phyloP scores from a whole-genome alignment of 1,140 invertebrate species.

The Cherax quadricarinatus region DNA sequence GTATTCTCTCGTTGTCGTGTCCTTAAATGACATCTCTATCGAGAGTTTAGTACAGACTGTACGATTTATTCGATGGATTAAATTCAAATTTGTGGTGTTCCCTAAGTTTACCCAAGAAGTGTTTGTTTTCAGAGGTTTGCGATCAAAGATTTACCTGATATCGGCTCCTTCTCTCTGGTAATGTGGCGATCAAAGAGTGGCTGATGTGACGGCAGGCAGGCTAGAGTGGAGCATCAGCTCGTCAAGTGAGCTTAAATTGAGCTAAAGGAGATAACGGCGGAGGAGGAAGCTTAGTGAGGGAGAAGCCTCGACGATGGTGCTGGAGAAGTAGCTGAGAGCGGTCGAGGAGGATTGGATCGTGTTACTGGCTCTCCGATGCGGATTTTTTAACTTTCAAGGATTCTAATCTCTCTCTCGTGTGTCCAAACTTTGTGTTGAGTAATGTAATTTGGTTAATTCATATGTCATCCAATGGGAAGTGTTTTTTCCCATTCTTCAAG shows the following conservation, averaged over 20 bases:
- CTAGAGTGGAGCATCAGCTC: background rate
- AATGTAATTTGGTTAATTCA: no score
- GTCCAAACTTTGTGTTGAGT: background rate
- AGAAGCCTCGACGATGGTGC: slow-evolving; percentile 10
- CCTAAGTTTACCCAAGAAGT: no score
- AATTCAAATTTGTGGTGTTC: no score
- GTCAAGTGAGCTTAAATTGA: slow-evolving; percentile 25
- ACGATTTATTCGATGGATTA: no score
- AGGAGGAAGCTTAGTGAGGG: slow-evolving; percentile 26
- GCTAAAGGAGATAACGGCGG: slow-evolving; percentile 34
- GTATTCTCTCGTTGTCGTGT: no score
- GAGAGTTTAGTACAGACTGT: no score
- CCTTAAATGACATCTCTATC: no score
- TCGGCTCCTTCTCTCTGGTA: background rate
- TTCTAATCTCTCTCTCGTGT: background rate
- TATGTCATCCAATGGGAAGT: no score
- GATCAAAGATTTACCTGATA: background rate
- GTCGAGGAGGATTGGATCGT: slow-evolving; percentile 28
- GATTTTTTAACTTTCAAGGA: background rate
- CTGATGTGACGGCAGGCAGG: background rate
- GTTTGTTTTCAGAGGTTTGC: background rate
- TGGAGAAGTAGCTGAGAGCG: background rate
- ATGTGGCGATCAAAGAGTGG: background rate
- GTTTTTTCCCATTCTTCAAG: no score
- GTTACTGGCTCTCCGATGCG: background rate